These are phyloP conservation scores for Pseudomyrmex flavicornis DNA, from an alignment of 1,140 invertebrate species.

Conservation along the genomic window DNA sequence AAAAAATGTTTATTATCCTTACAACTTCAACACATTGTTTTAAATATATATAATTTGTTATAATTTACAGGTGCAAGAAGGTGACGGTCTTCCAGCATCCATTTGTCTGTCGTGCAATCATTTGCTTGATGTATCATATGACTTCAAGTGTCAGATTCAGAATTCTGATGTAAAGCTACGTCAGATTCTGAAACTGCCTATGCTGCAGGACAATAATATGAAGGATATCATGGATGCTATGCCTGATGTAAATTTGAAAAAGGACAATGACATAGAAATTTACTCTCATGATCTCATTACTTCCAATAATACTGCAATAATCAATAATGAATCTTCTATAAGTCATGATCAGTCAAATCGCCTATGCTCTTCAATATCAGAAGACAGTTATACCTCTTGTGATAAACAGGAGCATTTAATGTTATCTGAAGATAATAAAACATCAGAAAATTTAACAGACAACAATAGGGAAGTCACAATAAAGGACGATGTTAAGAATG, in stretches of 20 bases:
- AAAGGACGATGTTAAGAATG: constrained; percentile 26
- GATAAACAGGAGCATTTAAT: constrained; percentile 41
- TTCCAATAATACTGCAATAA: constrained; percentile 12
- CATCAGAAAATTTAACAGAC: neutral
- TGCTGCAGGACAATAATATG: constrained; percentile 7
- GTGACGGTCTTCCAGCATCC: constrained; percentile 82
- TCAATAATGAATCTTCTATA: constrained; percentile 49
- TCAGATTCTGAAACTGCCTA: constrained; percentile 57
- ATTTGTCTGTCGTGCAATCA: constrained; percentile 81
- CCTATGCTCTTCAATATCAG: neutral
- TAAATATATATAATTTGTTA: neutral
- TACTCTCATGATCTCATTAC: constrained; percentile 35
- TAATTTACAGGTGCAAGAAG: constrained; percentile 80
- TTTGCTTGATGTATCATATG: constrained; percentile 80
- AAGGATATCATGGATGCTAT: constrained; percentile 59
- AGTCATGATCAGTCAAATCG: constrained; percentile 13
- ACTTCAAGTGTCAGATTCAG: constrained; percentile 84
- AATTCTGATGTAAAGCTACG: constrained; percentile 78
- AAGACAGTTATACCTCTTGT: neutral
- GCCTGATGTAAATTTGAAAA: constrained; percentile 48
- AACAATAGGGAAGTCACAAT: constrained; percentile 11
- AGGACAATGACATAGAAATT: constrained; percentile 40
- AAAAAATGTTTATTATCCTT: neutral
- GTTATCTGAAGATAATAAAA: neutral
- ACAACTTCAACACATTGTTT: neutral